A percentile compares a stretch with the other conserved stretches of the same genome.
Evolutionary conservation across 2,888 invertebrate species (phyloP).

Genomic region (Euzetes globulus): DNA sequence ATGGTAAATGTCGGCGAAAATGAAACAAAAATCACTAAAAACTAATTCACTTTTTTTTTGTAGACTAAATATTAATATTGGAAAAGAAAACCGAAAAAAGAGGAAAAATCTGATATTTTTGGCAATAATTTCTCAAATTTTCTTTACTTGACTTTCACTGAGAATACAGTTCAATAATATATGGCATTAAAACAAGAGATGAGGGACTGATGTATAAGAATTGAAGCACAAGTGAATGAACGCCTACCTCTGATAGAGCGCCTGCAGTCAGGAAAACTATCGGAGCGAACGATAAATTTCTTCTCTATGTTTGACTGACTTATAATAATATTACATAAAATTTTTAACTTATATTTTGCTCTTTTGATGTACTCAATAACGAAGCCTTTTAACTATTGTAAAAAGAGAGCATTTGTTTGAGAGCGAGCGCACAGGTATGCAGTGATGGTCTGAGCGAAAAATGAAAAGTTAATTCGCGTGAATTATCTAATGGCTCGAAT

Average conservation of each 20-base stretch:
- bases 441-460: neutral
- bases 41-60: neutral
- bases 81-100: neutral
- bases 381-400: neutral
- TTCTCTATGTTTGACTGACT: slow-evolving; percentile 15
- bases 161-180: neutral
- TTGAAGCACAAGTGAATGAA: neutral
- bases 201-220: neutral
- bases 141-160: neutral
- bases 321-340: slow-evolving; percentile 16
- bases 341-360: neutral
- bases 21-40: neutral
- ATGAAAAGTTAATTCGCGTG: slow-evolving; percentile 15
- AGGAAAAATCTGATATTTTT: neutral
- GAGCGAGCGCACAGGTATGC: neutral
- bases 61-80: slow-evolving; percentile 8
- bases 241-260: slow-evolving; percentile 5
- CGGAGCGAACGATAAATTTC: slow-evolving; percentile 11
- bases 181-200: neutral
- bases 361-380: neutral
- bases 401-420: neutral
- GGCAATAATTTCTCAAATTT: neutral
- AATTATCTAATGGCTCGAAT: slow-evolving; percentile 15
- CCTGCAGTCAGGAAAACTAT: slow-evolving; percentile 5
- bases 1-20: neutral